Evolutionary conservation across 2,113 vertebrate species (phyloP), one percentile per base, ranked within the genome.

Genomic region (Gobiocypris rarus): DNA sequence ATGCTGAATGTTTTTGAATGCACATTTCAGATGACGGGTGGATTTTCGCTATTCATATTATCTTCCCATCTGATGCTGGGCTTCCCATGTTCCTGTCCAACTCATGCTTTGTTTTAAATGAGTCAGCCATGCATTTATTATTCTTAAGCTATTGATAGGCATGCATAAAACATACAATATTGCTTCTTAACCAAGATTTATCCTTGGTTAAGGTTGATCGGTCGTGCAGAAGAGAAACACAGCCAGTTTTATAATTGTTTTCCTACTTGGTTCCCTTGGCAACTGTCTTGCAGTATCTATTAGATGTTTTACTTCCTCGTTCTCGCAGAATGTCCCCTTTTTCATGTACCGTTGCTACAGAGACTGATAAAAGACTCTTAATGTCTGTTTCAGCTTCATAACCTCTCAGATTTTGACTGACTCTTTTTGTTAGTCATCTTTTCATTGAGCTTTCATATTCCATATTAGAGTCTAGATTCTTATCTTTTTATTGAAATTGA

Each of bases 271-370:
- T 89, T 85, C 48, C 86, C 87, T 41, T 88, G 84, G 75, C 74
- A 83, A 84, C 87, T 50, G 54, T 74, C 75, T 78, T 41, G 52
- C 19, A 56, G 50, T 81, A 61, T 86, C 59, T 84, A 4, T 75
- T 10, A n/a, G 45, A 83, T 58, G 41, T 17, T 70, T 70, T n/a
- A 61, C 48, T 77, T 69, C 41, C n/a, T 50, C 13, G 45, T 7
- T 15, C 28, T 41, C 58, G 22, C 19, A 5, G 56, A 52, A 75
- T 58, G 43, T 52, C 24, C 48, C 59, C 56, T 22, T 24, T 81
- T 87, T 88, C 13, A 8, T 83, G 26, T 80, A 76, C 87, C 43
- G 58, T 88, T 85, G 75, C 85, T 76, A 78, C 52, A 67, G 70
- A 83, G 52, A 87, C 77, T 28, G 48, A 67, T 78, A 50, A 52